Base-by-base conservation (phyloP, 2,888 invertebrate genomes). In the Periphyllus acericola region DNA sequence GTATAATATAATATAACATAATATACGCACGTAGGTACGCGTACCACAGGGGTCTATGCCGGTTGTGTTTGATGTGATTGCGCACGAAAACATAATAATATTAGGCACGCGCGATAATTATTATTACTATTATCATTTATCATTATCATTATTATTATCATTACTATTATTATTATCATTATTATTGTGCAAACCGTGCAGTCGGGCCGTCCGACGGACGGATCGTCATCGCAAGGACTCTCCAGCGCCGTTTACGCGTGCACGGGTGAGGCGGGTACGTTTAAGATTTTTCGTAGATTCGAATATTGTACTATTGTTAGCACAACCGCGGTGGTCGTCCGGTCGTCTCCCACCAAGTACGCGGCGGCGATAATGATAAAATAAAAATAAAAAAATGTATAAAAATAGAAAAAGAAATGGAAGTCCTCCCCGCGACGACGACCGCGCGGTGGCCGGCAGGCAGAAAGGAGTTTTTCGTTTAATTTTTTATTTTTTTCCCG, bases 391-490 rank as follows among this genome's bases (percentile, higher is more conserved):
- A 78, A 66, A 32, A 32, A n/a, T 29, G 29, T 1, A n/a, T 5
- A 68, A n/a, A 71, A 19, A 19, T 5, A 34, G 17, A 3, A 4
- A 21, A 29, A 29, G 25, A 68, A 29, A 68, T 21, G 34, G 14
- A 52, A 52, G 71, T 72, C 3, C 34, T 83, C 55, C 36, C 34
- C 36, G 19, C n/a, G 29, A 36, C 21, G 52, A 3, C n/a, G 52
- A 9, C 29, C n/a, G 40, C 40, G 29, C 40, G 0, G 72, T 25
- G 21, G 78, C 80, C 80, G 25, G 60, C 52, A 60, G 75, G 36
- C 75, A 83, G 74, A 83, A 83, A 83, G 74, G n/a, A 72, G 52
- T 83, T 83, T 74, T 74, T 52, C 60, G 60, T 4, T 25, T 60
- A 21, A 21, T 60, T 60, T 52, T 82, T 32, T 82, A 46, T 46